phyloP scores from a whole-genome alignment of 2,888 invertebrate genomes.

The Cerceris rybyensis region DNA sequence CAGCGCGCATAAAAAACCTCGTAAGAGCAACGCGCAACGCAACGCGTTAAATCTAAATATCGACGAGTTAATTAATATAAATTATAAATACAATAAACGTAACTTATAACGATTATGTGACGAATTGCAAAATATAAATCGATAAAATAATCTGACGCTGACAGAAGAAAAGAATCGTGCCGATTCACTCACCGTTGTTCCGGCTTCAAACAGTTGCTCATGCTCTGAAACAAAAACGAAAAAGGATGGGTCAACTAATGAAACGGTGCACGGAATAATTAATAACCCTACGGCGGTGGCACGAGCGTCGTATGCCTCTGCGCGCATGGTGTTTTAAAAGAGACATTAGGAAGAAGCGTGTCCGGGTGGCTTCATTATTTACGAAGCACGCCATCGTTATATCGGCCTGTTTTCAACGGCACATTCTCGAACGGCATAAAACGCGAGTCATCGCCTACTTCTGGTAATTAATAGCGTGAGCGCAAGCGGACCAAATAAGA shows the following conservation, averaged over 20 bases:
- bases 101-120: no score
- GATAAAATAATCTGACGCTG: background rate
- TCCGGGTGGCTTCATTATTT: constrained; percentile 38
- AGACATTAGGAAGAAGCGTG: constrained; percentile 32
- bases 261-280: constrained; percentile 24
- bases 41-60: no score
- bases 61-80: no score
- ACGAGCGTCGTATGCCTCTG: constrained; percentile 1
- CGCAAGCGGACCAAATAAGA: constrained; percentile 52
- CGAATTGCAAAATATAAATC: background rate
- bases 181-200: constrained; percentile 71
- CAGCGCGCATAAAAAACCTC: no score
- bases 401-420: constrained; percentile 1
- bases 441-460: constrained; percentile 63
- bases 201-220: constrained; percentile 61
- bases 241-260: constrained; percentile 8
- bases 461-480: constrained; percentile 71
- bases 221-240: constrained; percentile 73
- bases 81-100: no score
- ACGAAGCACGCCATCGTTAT: constrained; percentile 13
- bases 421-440: constrained; percentile 19
- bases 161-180: constrained; percentile 8
- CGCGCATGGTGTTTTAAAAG: constrained; percentile 3
- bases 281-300: constrained; percentile 23
- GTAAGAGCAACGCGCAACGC: no score